A percentile compares a stretch with the other conserved stretches of the same genome.
Conservation (phyloP, 2,888 invertebrate genomes). For the Idaea biselata region DNA sequence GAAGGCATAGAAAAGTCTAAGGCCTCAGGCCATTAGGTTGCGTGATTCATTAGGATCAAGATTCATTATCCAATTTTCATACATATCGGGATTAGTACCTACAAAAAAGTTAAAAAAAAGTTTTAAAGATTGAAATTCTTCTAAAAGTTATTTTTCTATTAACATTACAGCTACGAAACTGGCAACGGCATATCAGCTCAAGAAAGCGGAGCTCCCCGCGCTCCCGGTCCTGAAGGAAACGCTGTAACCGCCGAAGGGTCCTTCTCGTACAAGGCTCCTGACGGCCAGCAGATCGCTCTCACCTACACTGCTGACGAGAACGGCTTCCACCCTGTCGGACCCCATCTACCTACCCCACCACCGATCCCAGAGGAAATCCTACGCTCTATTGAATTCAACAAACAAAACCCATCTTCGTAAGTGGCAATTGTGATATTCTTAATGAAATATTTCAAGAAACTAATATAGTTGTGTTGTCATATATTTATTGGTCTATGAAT, state of each 20-base stretch:
- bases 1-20: too few relatives aligned
- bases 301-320: constrained; percentile 87
- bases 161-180: constrained; percentile 83
- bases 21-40: too few relatives aligned
- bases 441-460: neutral
- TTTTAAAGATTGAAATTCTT: constrained; percentile 2
- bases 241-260: constrained; percentile 83
- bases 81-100: too few relatives aligned
- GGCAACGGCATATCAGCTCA: constrained; percentile 84
- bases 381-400: constrained; percentile 75
- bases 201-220: constrained; percentile 80
- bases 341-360: constrained; percentile 82
- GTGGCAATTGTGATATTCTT: constrained; percentile 27
- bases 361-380: constrained; percentile 76
- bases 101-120: too few relatives aligned
- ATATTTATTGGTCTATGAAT: too few relatives aligned
- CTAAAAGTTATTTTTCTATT: constrained; percentile 9
- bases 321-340: constrained; percentile 84
- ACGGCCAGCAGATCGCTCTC: constrained; percentile 82
- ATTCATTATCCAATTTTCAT: too few relatives aligned
- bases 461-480: too few relatives aligned
- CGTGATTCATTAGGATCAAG: too few relatives aligned
- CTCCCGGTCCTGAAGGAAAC: constrained; percentile 76
- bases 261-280: constrained; percentile 84
- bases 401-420: constrained; percentile 69